These are phyloP conservation scores for Hucho hucho DNA, from an alignment of 2,113 vertebrate species.

Conservation along the genomic window DNA sequence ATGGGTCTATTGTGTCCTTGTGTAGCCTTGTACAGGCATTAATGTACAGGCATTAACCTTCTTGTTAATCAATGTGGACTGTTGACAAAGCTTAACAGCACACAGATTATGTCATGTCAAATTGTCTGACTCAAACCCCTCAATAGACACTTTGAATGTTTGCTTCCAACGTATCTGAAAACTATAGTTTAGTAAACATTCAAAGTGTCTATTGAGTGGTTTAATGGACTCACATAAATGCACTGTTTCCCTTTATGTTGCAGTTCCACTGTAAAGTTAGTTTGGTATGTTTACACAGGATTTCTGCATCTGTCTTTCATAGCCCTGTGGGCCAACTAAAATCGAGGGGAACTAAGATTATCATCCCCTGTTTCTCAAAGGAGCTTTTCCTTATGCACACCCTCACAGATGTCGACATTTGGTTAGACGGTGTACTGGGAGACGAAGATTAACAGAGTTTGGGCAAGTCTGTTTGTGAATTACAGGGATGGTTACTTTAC, in stretches of 20 bases:
- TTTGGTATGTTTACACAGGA: conserved; percentile 74
- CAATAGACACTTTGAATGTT: too few relatives aligned
- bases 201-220: neutral
- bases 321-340: conserved; percentile 70
- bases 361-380: conserved; percentile 71
- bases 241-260: conserved; percentile 67
- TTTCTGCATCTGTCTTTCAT: conserved; percentile 73
- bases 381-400: conserved; percentile 73
- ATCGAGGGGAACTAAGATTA: conserved; percentile 74
- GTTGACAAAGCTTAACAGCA: too few relatives aligned
- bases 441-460: conserved; percentile 69
- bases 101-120: too few relatives aligned
- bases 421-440: conserved; percentile 74
- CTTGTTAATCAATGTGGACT: too few relatives aligned
- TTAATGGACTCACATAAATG: conserved; percentile 59
- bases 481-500: conserved; percentile 60
- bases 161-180: too few relatives aligned
- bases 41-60: too few relatives aligned
- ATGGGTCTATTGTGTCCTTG: too few relatives aligned
- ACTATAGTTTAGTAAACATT: too few relatives aligned
- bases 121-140: too few relatives aligned
- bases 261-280: conserved; percentile 70
- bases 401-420: conserved; percentile 78
- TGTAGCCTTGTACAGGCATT: too few relatives aligned
- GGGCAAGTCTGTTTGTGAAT: conserved; percentile 71